Evolutionary conservation across 1,140 invertebrate species (phyloP).

Genomic region (Potamilus streckersoni): DNA sequence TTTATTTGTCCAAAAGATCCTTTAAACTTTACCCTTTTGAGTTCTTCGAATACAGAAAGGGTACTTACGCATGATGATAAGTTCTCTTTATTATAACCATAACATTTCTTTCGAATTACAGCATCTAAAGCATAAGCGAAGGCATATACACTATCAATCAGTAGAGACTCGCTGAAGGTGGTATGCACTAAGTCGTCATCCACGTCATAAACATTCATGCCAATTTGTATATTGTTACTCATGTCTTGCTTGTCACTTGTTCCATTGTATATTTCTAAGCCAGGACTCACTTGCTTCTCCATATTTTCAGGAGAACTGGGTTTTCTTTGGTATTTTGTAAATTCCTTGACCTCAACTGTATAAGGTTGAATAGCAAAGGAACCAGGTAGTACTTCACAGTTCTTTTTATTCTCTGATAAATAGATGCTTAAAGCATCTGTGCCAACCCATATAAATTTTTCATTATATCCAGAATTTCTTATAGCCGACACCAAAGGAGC

Average conservation of each 20-base stretch:
- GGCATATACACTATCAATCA: conserved; percentile 86
- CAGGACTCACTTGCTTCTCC: conserved; percentile 13
- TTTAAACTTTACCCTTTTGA: conserved; percentile 37
- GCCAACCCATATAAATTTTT: conserved; percentile 77
- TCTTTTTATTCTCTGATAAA: conserved; percentile 74
- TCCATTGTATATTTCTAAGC: conserved; percentile 2
- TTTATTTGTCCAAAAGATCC: conserved; percentile 44
- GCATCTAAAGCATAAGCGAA: conserved; percentile 81
- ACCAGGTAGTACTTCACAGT: conserved; percentile 78
- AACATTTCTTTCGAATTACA: conserved; percentile 29
- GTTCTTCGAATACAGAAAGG: conserved; percentile 29
- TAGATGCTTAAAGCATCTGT: conserved; percentile 82
- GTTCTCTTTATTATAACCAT: not conserved
- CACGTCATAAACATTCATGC: not conserved
- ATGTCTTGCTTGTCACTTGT: not conserved
- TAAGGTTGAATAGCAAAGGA: conserved; percentile 79
- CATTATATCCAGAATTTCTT: conserved; percentile 57
- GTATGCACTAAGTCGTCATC: conserved; percentile 3
- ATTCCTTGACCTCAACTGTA: conserved; percentile 36
- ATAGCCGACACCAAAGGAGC: conserved; percentile 68
- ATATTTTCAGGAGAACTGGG: not conserved
- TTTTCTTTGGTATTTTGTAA: conserved; percentile 43
- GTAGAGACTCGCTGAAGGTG: conserved; percentile 76
- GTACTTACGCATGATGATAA: conserved; percentile 35
- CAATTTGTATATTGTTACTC: no score